Conservation (phyloP, 2,113 vertebrate genomes). For the Cryptomyrus ogoouensis region DNA sequence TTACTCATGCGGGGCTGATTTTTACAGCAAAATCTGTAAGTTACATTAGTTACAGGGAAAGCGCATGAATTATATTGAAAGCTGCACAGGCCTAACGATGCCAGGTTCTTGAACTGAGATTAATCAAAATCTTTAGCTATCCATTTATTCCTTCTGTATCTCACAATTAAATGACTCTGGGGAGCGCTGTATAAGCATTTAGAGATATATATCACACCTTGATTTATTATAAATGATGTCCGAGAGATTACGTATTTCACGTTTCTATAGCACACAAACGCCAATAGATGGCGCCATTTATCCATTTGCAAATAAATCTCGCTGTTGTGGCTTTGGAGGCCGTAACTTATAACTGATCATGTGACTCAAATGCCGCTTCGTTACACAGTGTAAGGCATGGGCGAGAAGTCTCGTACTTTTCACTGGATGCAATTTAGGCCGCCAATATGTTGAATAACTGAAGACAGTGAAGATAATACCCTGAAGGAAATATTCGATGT, state of each 20-base stretch:
- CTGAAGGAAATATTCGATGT: neutral
- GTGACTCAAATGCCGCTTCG: neutral
- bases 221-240: neutral
- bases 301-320: slow-evolving; percentile 8
- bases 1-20: neutral
- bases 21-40: neutral
- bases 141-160: neutral
- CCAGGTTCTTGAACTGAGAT: neutral
- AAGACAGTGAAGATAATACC: neutral
- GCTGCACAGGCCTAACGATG: neutral
- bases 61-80: neutral
- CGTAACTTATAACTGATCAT: neutral
- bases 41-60: neutral
- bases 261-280: neutral
- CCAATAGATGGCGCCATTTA: slow-evolving; percentile 51
- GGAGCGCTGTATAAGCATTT: slow-evolving; percentile 6
- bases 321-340: neutral
- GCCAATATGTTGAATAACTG: slow-evolving; percentile 10
- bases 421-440: slow-evolving; percentile 1
- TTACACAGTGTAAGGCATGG: neutral
- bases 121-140: neutral
- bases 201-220: neutral
- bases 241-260: neutral
- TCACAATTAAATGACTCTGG: neutral
- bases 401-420: slow-evolving; percentile 19